These are phyloP conservation scores for Chymomyza caudatula DNA, from an alignment of 2,888 invertebrate species.

Conservation along the genomic window DNA sequence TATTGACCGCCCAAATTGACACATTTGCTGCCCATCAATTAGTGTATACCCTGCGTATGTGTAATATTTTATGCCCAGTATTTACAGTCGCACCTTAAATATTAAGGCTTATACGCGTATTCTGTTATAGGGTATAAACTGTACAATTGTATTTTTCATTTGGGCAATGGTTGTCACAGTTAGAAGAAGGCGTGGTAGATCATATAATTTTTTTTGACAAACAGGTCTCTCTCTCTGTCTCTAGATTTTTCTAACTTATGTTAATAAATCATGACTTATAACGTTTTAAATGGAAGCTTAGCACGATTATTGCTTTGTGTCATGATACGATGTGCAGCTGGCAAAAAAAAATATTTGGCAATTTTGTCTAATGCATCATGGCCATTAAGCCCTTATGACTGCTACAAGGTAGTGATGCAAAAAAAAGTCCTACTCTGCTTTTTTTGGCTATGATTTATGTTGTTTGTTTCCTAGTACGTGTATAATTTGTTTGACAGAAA, in stretches of 20 bases:
- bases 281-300: neutral
- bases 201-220: too few relatives aligned
- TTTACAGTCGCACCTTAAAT: too few relatives aligned
- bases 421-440: too few relatives aligned
- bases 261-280: neutral
- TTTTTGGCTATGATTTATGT: too few relatives aligned
- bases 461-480: too few relatives aligned
- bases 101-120: neutral
- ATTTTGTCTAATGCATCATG: neutral
- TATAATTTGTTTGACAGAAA: too few relatives aligned
- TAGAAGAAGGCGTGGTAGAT: too few relatives aligned
- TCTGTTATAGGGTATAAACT: too few relatives aligned
- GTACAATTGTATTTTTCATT: too few relatives aligned
- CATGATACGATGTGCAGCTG: neutral
- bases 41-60: slow-evolving; percentile 52
- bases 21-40: neutral
- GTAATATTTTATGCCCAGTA: slow-evolving; percentile 23
- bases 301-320: neutral
- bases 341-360: neutral
- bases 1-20: slow-evolving; percentile 21
- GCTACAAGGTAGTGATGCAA: too few relatives aligned
- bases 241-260: neutral
- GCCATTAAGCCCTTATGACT: neutral
- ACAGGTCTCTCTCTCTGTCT: too few relatives aligned
- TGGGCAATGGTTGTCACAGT: too few relatives aligned